Conservation (phyloP, 2,888 invertebrate genomes). For the Drosophila yooni region DNA sequence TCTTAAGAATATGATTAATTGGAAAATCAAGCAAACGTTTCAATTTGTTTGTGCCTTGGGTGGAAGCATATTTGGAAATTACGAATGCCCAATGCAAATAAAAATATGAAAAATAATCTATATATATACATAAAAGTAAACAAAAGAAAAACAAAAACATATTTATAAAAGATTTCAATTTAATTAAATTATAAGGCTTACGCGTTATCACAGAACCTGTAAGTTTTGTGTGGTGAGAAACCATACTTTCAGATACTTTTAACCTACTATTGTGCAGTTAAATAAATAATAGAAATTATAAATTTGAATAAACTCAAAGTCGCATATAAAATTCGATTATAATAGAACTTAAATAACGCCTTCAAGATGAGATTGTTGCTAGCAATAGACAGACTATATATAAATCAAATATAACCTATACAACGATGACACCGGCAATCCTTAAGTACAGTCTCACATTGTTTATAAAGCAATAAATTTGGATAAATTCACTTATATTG, state of each 20-base stretch:
- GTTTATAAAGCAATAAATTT: conserved; percentile 49
- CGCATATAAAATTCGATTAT: conserved; percentile 47
- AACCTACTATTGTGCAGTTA: conserved; percentile 37
- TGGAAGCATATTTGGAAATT: conserved; percentile 10
- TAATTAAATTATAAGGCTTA: conserved; percentile 30
- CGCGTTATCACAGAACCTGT: conserved; percentile 26
- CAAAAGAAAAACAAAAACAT: conserved; percentile 14
- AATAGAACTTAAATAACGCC: conserved; percentile 43
- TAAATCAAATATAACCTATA: conserved; percentile 35
- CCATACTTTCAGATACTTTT: conserved; percentile 39
- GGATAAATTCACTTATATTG: conserved; percentile 29
- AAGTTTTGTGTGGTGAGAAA: conserved; percentile 25
- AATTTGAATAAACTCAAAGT: conserved; percentile 41
- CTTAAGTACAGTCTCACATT: conserved; percentile 20
- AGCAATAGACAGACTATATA: conserved; percentile 47
- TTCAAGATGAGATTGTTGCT: conserved; percentile 30
- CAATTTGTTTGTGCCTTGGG: conserved; percentile 42
- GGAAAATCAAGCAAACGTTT: conserved; percentile 33
- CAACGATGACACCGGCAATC: conserved; percentile 16
- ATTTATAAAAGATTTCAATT: conserved; percentile 20
- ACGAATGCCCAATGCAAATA: conserved; percentile 32
- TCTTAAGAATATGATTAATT: conserved; percentile 30
- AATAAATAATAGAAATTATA: conserved; percentile 20
- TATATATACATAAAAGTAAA: conserved; percentile 13
- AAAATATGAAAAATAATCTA: conserved; percentile 41